A percentile compares a stretch with the other conserved stretches of the same genome.
phyloP scores from a whole-genome alignment of 2,888 invertebrate species.

The Chymomyza amoena region DNA sequence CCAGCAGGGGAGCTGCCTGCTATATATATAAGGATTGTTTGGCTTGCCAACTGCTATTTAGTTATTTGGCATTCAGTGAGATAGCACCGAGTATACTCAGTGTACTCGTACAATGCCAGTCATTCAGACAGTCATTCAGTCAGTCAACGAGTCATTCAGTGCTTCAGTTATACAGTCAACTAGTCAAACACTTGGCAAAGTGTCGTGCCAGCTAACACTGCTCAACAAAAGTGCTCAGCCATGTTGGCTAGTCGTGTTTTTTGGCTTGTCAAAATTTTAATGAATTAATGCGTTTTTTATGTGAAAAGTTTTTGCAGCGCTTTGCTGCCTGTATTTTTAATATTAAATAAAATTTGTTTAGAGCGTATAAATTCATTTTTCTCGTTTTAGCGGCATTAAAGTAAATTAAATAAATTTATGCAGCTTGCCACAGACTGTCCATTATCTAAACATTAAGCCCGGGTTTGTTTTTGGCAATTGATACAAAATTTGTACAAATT shows the following conservation, averaged over 20 bases:
- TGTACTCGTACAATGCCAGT: constrained; percentile 21
- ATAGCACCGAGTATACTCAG: constrained; percentile 50
- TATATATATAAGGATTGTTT: neutral
- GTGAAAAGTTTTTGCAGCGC: constrained; percentile 57
- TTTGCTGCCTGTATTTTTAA: neutral
- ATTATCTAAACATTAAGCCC: constrained; percentile 64
- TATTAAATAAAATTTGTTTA: neutral
- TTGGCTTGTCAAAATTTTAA: constrained; percentile 64
- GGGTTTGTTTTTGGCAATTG: constrained; percentile 37
- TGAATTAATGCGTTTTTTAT: constrained; percentile 73
- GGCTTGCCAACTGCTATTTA: constrained; percentile 7
- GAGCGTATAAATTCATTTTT: neutral
- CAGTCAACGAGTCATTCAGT: constrained; percentile 23
- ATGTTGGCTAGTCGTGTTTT: constrained; percentile 57
- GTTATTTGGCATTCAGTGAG: constrained; percentile 69
- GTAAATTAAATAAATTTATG: constrained; percentile 70
- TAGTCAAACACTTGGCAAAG: constrained; percentile 30
- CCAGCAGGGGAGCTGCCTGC: constrained; percentile 11
- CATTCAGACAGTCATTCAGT: constrained; percentile 14
- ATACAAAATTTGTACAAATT: constrained; percentile 67
- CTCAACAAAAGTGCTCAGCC: constrained; percentile 43
- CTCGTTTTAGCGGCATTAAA: constrained; percentile 31
- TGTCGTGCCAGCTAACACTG: constrained; percentile 18
- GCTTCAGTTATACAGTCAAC: constrained; percentile 23
- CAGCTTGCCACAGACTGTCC: constrained; percentile 35